These are phyloP conservation scores for Neosilurus mollespiculum DNA, from an alignment of 2,797 vertebrate genomes.

Conservation along the genomic window DNA sequence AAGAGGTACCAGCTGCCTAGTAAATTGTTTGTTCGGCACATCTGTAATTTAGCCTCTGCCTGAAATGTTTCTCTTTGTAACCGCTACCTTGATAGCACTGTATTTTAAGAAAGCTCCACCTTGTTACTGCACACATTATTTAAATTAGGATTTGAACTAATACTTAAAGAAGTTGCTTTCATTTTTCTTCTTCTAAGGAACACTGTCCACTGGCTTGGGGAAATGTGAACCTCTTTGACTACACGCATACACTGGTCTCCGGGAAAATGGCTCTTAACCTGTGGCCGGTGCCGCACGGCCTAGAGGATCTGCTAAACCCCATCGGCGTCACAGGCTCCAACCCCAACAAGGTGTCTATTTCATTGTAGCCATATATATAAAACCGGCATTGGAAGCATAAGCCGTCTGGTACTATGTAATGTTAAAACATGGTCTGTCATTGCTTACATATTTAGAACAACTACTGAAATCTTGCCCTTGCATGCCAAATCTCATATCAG, in stretches of 20 bases:
- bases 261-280: conserved; percentile 98
- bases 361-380: conserved; percentile 6
- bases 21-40: background rate
- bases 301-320: conserved; percentile 94
- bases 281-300: conserved; percentile 95
- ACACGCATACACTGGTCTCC: conserved; percentile 92
- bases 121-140: background rate
- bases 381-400: background rate
- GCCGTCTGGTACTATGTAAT: background rate
- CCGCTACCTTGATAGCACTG: background rate
- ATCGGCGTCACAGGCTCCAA: conserved; percentile 97
- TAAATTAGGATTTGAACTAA: background rate
- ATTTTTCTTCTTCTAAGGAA: conserved; percentile 74
- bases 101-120: background rate
- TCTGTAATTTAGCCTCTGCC: conserved; percentile 1
- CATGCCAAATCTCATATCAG: background rate
- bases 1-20: conserved; percentile 78
- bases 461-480: background rate
- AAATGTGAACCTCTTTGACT: conserved; percentile 96
- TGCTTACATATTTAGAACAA: background rate
- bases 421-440: background rate
- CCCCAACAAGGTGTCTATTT: conserved; percentile 85
- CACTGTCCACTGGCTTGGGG: conserved; percentile 97
- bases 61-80: background rate
- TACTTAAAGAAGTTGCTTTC: background rate